Base-by-base conservation (phyloP, 1,140 invertebrate species). In the Drosophila tristis region DNA sequence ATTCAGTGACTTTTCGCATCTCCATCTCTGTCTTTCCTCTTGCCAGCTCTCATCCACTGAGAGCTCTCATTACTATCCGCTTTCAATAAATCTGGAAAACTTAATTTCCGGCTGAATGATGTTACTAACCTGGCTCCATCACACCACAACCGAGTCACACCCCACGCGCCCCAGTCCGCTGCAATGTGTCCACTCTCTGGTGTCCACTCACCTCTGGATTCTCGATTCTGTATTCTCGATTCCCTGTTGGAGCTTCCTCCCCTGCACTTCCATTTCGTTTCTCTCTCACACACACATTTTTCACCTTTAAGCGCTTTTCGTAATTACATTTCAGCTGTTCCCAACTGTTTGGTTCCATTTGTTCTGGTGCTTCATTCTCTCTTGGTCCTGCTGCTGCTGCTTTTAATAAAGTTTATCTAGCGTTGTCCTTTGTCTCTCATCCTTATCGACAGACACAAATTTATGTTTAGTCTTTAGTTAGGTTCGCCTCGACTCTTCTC, bases 11-110 rank as follows among this genome's bases (percentile, higher is more conserved):
- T 62, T 16, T 44, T 53, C n/a, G 35, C 72, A 75, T 39, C 72
- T 74, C 81, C 62, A 77, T 73, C 48, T 39, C 7, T 60, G 5
- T 23, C 47, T 23, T 58, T 47, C 13, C 48, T 74, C 16, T 16
- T 16, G 16, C 16, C 16, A 16, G 16, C 16, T 16, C 61, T 56
- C 20, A 60, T 47, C 20, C 31, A 54, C 59, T 60, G 67, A 26
- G 39, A 59, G 65, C 80, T 85, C 81, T 89, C 82, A 87, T 87
- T 91, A 90, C 86, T 91, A 89, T 91, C 90, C 90, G 90, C 79
- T 91, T 87, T 91, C 90, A 91, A 91, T 91, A 91, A 91, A 91
- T 91, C 90, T 91, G 67, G 71, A 78, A 78, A 91, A 91, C 84
- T 91, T 91, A 91, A 91, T 91, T 91, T 91, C 90, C 90, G 90